Evolutionary conservation across 2,113 vertebrate species (phyloP), one percentile per base, ranked within the genome.

Genomic region (Actinemys pallida): DNA sequence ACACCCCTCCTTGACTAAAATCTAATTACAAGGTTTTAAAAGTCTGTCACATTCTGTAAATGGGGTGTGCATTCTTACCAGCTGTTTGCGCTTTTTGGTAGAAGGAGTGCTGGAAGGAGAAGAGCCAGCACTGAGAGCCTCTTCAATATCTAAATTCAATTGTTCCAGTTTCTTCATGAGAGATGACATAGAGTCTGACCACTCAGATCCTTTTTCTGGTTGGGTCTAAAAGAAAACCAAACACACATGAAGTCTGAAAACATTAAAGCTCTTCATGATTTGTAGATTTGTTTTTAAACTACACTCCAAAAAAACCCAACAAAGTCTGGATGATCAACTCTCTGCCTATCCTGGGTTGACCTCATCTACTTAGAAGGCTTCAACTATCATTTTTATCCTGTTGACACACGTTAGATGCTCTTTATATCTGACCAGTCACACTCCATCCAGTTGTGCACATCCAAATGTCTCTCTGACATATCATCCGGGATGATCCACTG

Each of bases 101-200:
- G 95, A 95, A 92, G 98, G 98, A 17, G 99, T 98, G 97, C 96
- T 87, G 3, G 97, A 98, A 5, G 98, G 98, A 93, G 99, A 99
- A 83, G 98, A 98, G 81, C 97, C 92, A 57, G 97, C 95, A 94
- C 98, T 99, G 86, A 99, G 98, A 91, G 98, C 99, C 93, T 99
- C 99, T 96, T 99, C 98, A 87, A 99, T 99, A 97, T 99, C 99
- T 93, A 98, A 95, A 95, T 99, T 98, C 87, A 99, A 97, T 89
- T 98, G 98, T 95, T 99, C 99, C 89, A 99, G 98, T 90, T 98
- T 99, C 97, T 97, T 98, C 98, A 99, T 98, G 90, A 99, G 98
- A 93, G 98, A 98, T 56, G 84, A 98, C 98, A 99, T 98, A 62
- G 99, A 99, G 84, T 98, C 97, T n/a, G 98, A 98, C 98, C 98